These are phyloP conservation scores for Pachyseris speciosa DNA, from an alignment of 64 coral and sea anemone species.

Conservation along the genomic window DNA sequence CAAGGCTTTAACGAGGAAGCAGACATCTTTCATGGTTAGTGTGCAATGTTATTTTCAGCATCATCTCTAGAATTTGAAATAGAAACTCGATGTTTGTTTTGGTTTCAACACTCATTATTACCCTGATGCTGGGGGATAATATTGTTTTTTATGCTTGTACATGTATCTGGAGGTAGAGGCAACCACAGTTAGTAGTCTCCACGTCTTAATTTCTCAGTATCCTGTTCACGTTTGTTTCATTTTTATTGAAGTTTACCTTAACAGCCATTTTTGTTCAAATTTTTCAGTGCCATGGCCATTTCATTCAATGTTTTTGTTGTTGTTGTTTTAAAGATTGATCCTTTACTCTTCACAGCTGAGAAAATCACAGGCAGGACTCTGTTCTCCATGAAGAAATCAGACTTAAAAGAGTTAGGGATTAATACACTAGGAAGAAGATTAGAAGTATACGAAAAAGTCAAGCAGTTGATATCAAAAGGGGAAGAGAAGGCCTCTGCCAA, in stretches of 20 bases:
- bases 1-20: conserved; percentile 46
- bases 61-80: neutral
- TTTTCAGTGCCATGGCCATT: neutral
- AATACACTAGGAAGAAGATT: conserved; percentile 48
- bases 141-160: too few relatives aligned
- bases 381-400: conserved; percentile 9
- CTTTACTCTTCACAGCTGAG: conserved; percentile 30
- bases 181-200: too few relatives aligned
- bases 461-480: neutral
- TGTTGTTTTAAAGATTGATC: neutral
- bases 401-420: conserved; percentile 60
- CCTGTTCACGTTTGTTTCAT: too few relatives aligned
- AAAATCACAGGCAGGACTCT: conserved; percentile 28
- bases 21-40: conserved; percentile 31
- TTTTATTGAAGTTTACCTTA: too few relatives aligned
- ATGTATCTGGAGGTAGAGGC: too few relatives aligned
- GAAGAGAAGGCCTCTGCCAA: neutral
- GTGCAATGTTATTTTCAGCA: neutral
- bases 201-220: too few relatives aligned
- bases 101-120: too few relatives aligned
- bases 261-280: too few relatives aligned
- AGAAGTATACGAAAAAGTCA: conserved; percentile 15
- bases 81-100: neutral
- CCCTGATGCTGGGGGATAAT: too few relatives aligned
- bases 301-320: neutral